A percentile compares a stretch with the other conserved stretches of the same genome.
phyloP scores from a whole-genome alignment of 1,140 invertebrate species.

The Eurytemora carolleeae region DNA sequence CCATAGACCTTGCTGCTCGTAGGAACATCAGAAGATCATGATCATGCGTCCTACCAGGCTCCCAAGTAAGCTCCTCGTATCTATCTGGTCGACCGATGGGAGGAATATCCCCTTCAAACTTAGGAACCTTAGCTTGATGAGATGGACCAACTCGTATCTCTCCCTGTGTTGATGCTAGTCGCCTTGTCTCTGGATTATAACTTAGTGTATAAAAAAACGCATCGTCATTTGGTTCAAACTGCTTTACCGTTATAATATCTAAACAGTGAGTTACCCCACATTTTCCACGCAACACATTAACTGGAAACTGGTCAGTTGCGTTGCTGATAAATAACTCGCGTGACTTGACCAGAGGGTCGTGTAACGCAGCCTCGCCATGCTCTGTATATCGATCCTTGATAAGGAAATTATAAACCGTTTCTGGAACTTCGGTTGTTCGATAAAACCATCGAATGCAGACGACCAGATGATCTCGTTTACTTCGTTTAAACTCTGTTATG shows the following conservation, averaged over 20 bases:
- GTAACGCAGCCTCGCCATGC: slow-evolving; percentile 21
- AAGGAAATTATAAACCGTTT: slow-evolving; percentile 32
- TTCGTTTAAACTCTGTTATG: slow-evolving; percentile 27
- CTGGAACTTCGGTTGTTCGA: slow-evolving; percentile 29
- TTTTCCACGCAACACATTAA: slow-evolving; percentile 32
- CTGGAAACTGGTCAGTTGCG: slow-evolving; percentile 33
- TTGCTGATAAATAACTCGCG: slow-evolving; percentile 34
- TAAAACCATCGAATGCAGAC: slow-evolving; percentile 34
- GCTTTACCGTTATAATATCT: slow-evolving; percentile 29
- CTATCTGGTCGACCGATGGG: slow-evolving; percentile 40
- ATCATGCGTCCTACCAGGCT: slow-evolving; percentile 70
- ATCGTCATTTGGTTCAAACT: slow-evolving; percentile 24
- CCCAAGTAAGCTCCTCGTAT: slow-evolving; percentile 76
- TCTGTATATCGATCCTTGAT: slow-evolving; percentile 30
- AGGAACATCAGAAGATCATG: slow-evolving; percentile 92
- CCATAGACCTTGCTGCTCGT: slow-evolving; percentile 79
- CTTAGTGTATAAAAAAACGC: slow-evolving; percentile 32
- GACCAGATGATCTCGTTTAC: slow-evolving; percentile 31
- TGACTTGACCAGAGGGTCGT: slow-evolving; percentile 27
- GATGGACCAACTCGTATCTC: slow-evolving; percentile 83
- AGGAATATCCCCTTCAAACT: slow-evolving; percentile 10
- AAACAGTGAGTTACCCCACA: slow-evolving; percentile 32
- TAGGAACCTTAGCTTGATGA: slow-evolving; percentile 38
- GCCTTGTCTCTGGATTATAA: slow-evolving; percentile 39
- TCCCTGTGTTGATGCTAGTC: slow-evolving; percentile 62